These are phyloP conservation scores for Gulo gulo DNA, from an alignment of 2,113 vertebrate genomes.

Conservation along the genomic window DNA sequence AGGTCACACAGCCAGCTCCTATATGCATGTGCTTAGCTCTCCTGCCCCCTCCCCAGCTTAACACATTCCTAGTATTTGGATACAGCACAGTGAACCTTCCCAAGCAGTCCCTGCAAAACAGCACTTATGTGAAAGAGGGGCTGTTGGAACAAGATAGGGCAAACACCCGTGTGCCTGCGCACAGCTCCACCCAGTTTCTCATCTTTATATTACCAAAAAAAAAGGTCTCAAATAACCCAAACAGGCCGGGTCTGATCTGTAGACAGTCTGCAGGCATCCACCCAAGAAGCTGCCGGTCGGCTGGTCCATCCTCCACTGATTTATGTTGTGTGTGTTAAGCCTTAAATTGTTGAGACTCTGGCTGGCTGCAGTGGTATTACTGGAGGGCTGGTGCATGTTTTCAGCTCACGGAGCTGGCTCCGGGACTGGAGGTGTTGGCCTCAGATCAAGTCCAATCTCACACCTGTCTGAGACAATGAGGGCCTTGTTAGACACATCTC, in stretches of 20 bases:
- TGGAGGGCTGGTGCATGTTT: constrained; percentile 82
- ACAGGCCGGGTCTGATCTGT: constrained; percentile 83
- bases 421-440: constrained; percentile 80
- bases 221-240: constrained; percentile 80
- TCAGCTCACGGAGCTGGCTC: constrained; percentile 84
- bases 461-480: constrained; percentile 90
- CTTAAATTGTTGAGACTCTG: constrained; percentile 85
- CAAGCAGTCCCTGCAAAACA: constrained; percentile 69
- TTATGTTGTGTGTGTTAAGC: constrained; percentile 85
- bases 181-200: constrained; percentile 84
- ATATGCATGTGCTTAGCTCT: not conserved
- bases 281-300: constrained; percentile 84
- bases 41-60: constrained; percentile 56
- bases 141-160: constrained; percentile 85
- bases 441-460: constrained; percentile 83
- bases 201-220: constrained; percentile 71
- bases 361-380: constrained; percentile 83
- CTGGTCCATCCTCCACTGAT: constrained; percentile 85
- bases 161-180: constrained; percentile 78
- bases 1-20: not conserved
- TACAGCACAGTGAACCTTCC: constrained; percentile 35
- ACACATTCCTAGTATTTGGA: constrained; percentile 60
- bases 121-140: constrained; percentile 63
- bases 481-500: constrained; percentile 85
- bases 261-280: constrained; percentile 86